These are phyloP conservation scores for Leptodactylus fallax DNA, from an alignment of 2,797 vertebrate genomes.

Conservation along the genomic window DNA sequence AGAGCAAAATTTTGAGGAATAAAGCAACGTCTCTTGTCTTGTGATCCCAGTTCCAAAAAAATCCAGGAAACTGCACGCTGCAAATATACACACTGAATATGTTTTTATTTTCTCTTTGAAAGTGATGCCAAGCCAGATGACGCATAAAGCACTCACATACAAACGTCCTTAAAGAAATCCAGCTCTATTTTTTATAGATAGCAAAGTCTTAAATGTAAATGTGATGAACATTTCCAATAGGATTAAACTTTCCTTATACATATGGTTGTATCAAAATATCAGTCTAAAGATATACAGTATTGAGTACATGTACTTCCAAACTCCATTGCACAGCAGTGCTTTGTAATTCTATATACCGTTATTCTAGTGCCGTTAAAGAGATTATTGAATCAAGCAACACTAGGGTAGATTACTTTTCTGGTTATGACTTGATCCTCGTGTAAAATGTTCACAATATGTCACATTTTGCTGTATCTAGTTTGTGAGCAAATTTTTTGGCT, in stretches of 20 bases:
- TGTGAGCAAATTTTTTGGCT: no score
- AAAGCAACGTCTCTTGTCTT: constrained; percentile 31
- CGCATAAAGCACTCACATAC: neutral
- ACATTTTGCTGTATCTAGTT: no score
- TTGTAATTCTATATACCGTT: no score
- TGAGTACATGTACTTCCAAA: neutral
- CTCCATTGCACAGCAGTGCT: no score
- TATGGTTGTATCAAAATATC: neutral
- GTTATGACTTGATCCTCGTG: no score
- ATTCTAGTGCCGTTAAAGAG: no score
- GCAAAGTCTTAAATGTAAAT: neutral
- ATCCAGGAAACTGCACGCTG: constrained; percentile 38
- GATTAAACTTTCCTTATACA: neutral
- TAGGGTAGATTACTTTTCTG: no score
- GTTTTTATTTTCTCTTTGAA: constrained; percentile 51
- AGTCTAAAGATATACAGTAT: neutral
- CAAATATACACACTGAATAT: constrained; percentile 47
- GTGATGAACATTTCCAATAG: neutral
- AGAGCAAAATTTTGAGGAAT: constrained; percentile 16
- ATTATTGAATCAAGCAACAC: no score
- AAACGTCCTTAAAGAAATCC: constrained; percentile 37
- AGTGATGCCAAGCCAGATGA: constrained; percentile 36
- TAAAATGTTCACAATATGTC: no score
- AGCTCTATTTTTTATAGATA: neutral
- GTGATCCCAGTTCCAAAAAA: constrained; percentile 26